These are phyloP conservation scores for Oopsacas minuta DNA, from an alignment of 37 sponge, comb jelly and placozoan species.

Conservation along the genomic window DNA sequence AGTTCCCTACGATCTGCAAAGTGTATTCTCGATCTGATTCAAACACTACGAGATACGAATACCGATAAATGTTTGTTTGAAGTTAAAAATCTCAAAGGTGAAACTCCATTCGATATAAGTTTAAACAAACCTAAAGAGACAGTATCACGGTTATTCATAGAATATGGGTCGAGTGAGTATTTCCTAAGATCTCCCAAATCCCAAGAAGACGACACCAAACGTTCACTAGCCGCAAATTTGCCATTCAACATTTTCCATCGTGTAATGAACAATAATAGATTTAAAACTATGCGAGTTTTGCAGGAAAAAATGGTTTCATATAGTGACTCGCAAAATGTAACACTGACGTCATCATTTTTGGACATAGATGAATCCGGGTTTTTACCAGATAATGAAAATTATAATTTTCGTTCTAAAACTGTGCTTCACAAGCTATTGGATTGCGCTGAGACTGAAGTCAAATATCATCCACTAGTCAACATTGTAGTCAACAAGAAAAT, in stretches of 20 bases:
- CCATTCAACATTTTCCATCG: constrained; percentile 5
- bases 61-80: background rate
- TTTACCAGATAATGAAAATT: background rate
- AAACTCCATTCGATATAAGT: constrained; percentile 1
- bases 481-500: background rate
- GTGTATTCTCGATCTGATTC: background rate
- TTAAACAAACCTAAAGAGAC: background rate
- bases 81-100: background rate
- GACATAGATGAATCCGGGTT: background rate
- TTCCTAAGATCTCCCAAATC: background rate
- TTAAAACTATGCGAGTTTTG: background rate
- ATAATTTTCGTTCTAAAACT: constrained; percentile 3
- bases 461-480: background rate
- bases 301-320: background rate
- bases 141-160: background rate
- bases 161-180: background rate
- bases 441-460: background rate
- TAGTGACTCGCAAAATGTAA: background rate
- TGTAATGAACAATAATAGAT: background rate
- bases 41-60: background rate
- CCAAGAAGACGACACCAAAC: background rate
- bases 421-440: background rate
- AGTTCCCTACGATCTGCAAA: background rate
- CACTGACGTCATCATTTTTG: background rate
- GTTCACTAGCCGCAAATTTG: background rate